Conservation (phyloP, 2,888 invertebrate species). For the Drosophila demipolita region DNA sequence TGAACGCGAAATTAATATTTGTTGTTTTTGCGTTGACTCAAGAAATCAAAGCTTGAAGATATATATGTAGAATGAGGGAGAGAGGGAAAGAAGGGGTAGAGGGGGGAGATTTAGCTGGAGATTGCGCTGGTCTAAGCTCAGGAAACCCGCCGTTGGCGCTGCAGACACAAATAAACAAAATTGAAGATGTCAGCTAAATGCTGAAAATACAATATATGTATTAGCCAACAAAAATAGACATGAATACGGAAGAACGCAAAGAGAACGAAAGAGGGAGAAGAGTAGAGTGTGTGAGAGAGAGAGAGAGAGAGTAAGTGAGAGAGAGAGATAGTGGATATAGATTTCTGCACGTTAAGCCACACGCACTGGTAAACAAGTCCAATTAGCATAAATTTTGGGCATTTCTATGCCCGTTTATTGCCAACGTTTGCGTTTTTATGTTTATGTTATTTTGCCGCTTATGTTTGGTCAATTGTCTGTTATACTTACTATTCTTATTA, state of each 20-base stretch:
- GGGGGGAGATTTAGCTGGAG: slow-evolving; percentile 17
- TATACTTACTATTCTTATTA: slow-evolving; percentile 24
- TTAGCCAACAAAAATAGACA: slow-evolving; percentile 8
- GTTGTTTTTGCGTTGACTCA: slow-evolving; percentile 67
- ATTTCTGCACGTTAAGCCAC: slow-evolving; percentile 61
- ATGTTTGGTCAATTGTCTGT: slow-evolving; percentile 55
- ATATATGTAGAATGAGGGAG: background rate
- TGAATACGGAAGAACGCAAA: background rate
- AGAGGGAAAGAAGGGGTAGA: background rate
- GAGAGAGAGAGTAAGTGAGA: background rate
- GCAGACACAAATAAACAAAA: slow-evolving; percentile 66
- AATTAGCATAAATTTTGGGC: slow-evolving; percentile 78
- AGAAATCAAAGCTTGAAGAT: slow-evolving; percentile 61
- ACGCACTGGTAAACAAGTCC: slow-evolving; percentile 78
- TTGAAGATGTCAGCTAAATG: slow-evolving; percentile 74
- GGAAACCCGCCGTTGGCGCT: slow-evolving; percentile 67
- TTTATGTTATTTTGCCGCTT: slow-evolving; percentile 61
- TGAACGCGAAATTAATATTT: slow-evolving; percentile 7
- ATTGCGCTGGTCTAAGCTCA: slow-evolving; percentile 13
- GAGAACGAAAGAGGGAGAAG: background rate
- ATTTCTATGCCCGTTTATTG: slow-evolving; percentile 74
- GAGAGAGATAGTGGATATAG: slow-evolving; percentile 31
- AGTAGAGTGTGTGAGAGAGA: background rate
- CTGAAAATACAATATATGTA: slow-evolving; percentile 17
- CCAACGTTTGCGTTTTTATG: slow-evolving; percentile 77